Percentiles rank a stretch among this genome's conserved stretches.
Evolutionary conservation across 2,888 invertebrate genomes (phyloP).

Genomic region (Entomobrya proxima): DNA sequence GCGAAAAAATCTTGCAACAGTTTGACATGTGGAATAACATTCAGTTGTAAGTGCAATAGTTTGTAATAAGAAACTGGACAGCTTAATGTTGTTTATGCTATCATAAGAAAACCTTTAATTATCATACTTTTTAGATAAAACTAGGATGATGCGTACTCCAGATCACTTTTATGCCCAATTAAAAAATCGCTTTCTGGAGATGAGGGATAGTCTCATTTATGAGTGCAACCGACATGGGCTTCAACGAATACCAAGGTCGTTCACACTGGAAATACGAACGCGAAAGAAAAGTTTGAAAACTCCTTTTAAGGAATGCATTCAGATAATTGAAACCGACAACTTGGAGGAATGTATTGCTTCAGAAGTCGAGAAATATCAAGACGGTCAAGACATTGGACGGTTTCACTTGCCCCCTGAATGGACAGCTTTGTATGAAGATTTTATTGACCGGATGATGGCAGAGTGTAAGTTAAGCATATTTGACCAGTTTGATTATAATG

Average conservation of each 20-base stretch:
- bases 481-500: background rate
- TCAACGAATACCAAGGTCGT: background rate
- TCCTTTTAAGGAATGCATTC: background rate
- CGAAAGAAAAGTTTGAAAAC: background rate
- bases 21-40: slow-evolving; percentile 18
- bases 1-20: background rate
- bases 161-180: background rate
- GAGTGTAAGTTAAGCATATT: background rate
- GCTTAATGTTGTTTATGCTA: no score
- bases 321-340: background rate
- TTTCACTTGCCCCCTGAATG: background rate
- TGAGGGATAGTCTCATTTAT: slow-evolving; percentile 16
- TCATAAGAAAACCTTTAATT: no score
- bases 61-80: background rate
- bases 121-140: background rate
- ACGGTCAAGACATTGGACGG: no score
- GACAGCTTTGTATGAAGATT: background rate
- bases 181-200: slow-evolving; percentile 16
- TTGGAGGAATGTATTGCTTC: background rate
- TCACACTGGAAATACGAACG: background rate
- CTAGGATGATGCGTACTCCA: background rate
- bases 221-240: background rate
- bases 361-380: background rate
- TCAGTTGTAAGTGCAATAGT: slow-evolving; percentile 9
- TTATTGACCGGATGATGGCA: background rate